Conservation (phyloP, 2,113 vertebrate genomes). For the Salvator merianae region DNA sequence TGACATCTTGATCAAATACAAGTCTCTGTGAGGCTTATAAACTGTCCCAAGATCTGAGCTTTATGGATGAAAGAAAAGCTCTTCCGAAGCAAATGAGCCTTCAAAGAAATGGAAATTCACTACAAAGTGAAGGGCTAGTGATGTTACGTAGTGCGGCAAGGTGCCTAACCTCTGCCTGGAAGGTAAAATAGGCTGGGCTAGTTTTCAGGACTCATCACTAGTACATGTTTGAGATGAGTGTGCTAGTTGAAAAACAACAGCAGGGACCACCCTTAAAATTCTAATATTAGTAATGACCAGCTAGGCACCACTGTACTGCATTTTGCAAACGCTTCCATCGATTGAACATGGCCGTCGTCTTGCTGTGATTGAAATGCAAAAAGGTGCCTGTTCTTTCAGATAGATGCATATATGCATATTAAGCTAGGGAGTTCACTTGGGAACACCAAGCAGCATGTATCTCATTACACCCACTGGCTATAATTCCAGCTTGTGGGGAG, state of each 20-base stretch:
- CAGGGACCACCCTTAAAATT: not conserved
- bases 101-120: not conserved
- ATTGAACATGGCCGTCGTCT: no score
- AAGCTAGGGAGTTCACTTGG: no score
- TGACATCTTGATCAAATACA: not conserved
- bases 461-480: no score
- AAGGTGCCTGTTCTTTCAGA: no score
- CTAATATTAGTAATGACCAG: not conserved
- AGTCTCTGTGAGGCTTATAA: not conserved
- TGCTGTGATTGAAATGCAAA: no score
- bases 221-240: no score
- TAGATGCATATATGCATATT: no score
- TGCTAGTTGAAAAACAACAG: not conserved
- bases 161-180: not conserved
- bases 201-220: no score
- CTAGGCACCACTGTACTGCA: not conserved
- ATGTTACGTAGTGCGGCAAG: not conserved
- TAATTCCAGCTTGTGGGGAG: no score
- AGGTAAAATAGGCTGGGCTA: not conserved
- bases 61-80: not conserved
- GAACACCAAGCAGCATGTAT: no score
- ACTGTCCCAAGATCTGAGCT: not conserved
- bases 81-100: not conserved
- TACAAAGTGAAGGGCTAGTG: not conserved
- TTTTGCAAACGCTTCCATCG: not conserved